phyloP scores from a whole-genome alignment of 2,888 invertebrate genomes.

The Andrena minutula region DNA sequence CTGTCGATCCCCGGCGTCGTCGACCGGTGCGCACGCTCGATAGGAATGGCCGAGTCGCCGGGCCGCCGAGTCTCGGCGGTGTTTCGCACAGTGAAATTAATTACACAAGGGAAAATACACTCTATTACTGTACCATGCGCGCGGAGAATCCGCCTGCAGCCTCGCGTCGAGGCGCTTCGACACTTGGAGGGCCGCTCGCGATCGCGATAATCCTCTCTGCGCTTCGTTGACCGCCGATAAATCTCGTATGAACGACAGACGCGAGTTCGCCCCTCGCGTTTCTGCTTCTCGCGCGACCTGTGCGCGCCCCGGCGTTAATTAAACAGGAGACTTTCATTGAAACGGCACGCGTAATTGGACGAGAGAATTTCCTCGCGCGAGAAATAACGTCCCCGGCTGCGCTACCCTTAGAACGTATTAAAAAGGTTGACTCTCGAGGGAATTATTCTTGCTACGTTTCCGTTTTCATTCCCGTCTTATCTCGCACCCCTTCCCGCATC shows the following conservation, averaged over 20 bases:
- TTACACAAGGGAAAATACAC: constrained; percentile 21
- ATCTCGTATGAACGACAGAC: constrained; percentile 2
- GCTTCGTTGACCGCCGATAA: constrained; percentile 8
- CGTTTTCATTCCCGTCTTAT: constrained; percentile 7
- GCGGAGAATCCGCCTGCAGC: background rate
- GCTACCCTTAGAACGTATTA: constrained; percentile 15
- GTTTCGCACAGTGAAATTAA: constrained; percentile 20
- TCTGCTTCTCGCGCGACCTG: background rate
- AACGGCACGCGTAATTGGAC: constrained; percentile 30
- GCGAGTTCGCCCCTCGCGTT: background rate
- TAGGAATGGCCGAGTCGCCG: constrained; percentile 21
- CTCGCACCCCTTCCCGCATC: background rate
- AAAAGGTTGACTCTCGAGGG: constrained; percentile 6
- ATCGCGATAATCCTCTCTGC: background rate
- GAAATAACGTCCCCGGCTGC: constrained; percentile 2
- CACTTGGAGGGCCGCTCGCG: background rate
- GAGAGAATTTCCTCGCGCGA: background rate
- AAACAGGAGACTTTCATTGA: constrained; percentile 20
- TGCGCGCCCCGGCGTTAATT: constrained; percentile 1
- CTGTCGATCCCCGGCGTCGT: background rate
- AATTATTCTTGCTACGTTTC: constrained; percentile 19
- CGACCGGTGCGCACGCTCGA: constrained; percentile 5
- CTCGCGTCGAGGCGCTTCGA: background rate
- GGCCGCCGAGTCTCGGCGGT: constrained; percentile 31
- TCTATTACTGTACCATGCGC: background rate